Base-by-base conservation (phyloP, 2,797 vertebrate species). In the Chaenodraco wilsoni region DNA sequence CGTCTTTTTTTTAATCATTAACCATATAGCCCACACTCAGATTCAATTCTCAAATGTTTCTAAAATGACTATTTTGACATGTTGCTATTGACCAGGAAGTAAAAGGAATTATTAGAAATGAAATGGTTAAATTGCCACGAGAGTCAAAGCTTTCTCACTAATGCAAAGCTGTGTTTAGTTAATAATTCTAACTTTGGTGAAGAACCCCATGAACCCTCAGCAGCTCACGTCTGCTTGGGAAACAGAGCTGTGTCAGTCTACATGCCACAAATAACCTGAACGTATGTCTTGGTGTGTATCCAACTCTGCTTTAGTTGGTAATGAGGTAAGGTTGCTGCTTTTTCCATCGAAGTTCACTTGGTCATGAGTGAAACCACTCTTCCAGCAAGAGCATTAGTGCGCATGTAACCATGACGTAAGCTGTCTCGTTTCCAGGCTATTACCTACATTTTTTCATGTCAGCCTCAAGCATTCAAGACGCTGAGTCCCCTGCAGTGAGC, bases 361-460 rank as follows among this genome's bases (percentile, higher is more conserved):
- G 19, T 13, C 27, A n/a, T 71, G 62, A 78, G 43, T 57, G 44
- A 67, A 62, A 59, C 31, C 44, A 27, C 68, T 72, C 46, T 67
- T 37, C 43, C 45, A 65, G 73, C 21, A 68, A 13, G 65, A 67
- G 58, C 69, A 63, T 79, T 72, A 57, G 75, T 49, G 51, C 55
- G 45, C 55, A 15, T 70, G 57, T 63, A 70, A 0, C 71, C 72
- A 3, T 76, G 72, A 80, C 41, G 17, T 64, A 17, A 67, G 64
- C 59, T 11, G 61, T 68, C 61, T 66, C 8, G 19, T 65, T 51
- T 49, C 64, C 16, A 46, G 41, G 67, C 59, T 50, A 8, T 74
- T 74, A 61, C 56, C 49, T 66, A 21, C 3, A 23, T 33, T 49
- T 49, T 13, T 27, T 44, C 27, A n/a, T 27, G 14, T 49, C 62